Evolutionary conservation across 2,888 invertebrate genomes (phyloP).

Genomic region (Tuberolachnus salignus): DNA sequence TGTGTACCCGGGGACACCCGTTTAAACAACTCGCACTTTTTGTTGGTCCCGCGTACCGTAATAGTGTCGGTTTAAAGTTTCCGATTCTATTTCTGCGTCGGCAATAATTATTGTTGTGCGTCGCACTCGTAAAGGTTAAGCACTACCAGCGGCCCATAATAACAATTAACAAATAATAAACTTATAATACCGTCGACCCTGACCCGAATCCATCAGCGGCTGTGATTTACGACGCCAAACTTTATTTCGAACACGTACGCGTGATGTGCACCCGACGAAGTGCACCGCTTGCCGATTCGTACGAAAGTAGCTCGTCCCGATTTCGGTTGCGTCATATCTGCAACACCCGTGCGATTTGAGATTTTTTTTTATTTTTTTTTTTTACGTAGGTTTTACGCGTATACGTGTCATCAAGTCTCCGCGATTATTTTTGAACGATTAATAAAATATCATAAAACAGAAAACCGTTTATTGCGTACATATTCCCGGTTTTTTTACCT

Average conservation of each 20-base stretch:
- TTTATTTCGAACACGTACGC: neutral
- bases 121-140: constrained; percentile 23
- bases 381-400: too few relatives aligned
- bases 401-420: too few relatives aligned
- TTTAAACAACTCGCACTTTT: neutral
- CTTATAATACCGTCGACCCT: neutral
- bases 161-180: constrained; percentile 32
- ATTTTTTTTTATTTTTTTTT: too few relatives aligned
- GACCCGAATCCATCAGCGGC: neutral
- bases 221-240: neutral
- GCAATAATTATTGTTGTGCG: neutral
- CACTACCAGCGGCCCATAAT: neutral
- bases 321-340: too few relatives aligned
- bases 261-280: too few relatives aligned
- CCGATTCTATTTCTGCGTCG: constrained; percentile 10
- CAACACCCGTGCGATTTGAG: too few relatives aligned
- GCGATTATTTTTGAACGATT: too few relatives aligned
- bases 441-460: too few relatives aligned
- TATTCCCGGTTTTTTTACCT: too few relatives aligned
- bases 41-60: neutral
- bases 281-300: too few relatives aligned
- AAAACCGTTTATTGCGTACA: too few relatives aligned
- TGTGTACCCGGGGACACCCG: neutral
- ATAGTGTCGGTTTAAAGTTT: constrained; percentile 6
- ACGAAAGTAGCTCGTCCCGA: too few relatives aligned